These are phyloP conservation scores for Denticeps clupeoides DNA, from an alignment of 2,797 vertebrate genomes.

Conservation along the genomic window DNA sequence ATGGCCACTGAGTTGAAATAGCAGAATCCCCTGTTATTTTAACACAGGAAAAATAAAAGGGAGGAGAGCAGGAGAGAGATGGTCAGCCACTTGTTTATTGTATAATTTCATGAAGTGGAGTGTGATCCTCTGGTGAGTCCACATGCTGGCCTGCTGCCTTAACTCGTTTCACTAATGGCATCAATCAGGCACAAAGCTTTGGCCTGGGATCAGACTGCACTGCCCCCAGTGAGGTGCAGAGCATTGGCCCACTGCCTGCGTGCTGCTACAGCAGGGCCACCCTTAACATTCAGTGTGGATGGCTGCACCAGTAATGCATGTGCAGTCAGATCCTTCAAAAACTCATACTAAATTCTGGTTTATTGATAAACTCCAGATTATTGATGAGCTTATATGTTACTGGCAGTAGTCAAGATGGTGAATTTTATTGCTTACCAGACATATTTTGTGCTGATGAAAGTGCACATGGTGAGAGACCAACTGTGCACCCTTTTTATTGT, in stretches of 20 bases:
- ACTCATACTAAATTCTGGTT: no score
- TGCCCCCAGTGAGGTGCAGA: not conserved
- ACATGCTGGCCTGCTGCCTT: slow-evolving; percentile 23
- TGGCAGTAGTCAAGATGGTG: no score
- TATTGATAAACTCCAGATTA: no score
- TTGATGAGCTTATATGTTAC: no score
- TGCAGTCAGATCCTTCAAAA: no score
- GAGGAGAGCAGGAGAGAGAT: not conserved
- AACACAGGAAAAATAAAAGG: not conserved
- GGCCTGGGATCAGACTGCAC: slow-evolving; percentile 21
- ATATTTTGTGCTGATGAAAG: no score
- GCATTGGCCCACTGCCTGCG: not conserved
- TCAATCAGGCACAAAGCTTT: slow-evolving; percentile 21
- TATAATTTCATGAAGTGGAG: slow-evolving; percentile 12
- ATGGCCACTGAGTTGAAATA: slow-evolving; percentile 95
- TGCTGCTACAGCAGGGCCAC: not conserved
- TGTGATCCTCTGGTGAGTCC: slow-evolving; percentile 12
- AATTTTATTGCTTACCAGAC: no score
- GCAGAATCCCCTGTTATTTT: slow-evolving; percentile 81
- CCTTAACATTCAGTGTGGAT: no score
- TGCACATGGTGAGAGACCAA: no score
- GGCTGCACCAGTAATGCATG: no score
- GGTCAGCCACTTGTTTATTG: slow-evolving; percentile 22
- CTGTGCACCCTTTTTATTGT: no score
- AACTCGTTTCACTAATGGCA: slow-evolving; percentile 29